These are phyloP conservation scores for Parapsyche elsis DNA, from an alignment of 1,140 invertebrate species.

Conservation along the genomic window DNA sequence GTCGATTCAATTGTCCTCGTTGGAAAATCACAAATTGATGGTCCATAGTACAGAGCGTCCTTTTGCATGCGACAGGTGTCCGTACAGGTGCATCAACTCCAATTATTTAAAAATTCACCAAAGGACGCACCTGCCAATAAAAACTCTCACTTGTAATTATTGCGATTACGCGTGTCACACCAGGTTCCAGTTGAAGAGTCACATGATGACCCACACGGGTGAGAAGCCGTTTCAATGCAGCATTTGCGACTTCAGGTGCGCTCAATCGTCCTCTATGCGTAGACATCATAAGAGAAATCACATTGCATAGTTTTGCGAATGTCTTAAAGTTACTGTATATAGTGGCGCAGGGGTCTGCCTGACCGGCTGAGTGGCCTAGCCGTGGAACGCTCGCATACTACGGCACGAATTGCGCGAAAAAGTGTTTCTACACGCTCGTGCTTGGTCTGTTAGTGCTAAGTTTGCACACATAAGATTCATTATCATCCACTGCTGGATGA, in stretches of 20 bases:
- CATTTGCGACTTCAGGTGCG: slow-evolving; percentile 29
- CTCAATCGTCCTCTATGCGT: neutral
- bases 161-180: slow-evolving; percentile 35
- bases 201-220: slow-evolving; percentile 27
- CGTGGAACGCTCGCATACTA: no score
- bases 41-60: slow-evolving; percentile 21
- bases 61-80: slow-evolving; percentile 30
- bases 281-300: slow-evolving; percentile 31
- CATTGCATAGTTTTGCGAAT: neutral
- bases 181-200: slow-evolving; percentile 14
- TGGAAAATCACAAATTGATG: slow-evolving; percentile 30
- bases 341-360: no score
- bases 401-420: no score
- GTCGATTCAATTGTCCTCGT: slow-evolving; percentile 39
- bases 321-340: no score
- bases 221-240: slow-evolving; percentile 34
- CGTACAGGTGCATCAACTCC: slow-evolving; percentile 29
- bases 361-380: no score
- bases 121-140: slow-evolving; percentile 12
- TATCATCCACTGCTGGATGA: no score
- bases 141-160: slow-evolving; percentile 2
- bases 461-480: no score
- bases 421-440: no score
- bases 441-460: no score
- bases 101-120: slow-evolving; percentile 36